Evolutionary conservation across 35 echinoderm and acorn worm genomes (phyloP), one percentile per base, ranked within the genome.

Genomic region (Diadema setosum): DNA sequence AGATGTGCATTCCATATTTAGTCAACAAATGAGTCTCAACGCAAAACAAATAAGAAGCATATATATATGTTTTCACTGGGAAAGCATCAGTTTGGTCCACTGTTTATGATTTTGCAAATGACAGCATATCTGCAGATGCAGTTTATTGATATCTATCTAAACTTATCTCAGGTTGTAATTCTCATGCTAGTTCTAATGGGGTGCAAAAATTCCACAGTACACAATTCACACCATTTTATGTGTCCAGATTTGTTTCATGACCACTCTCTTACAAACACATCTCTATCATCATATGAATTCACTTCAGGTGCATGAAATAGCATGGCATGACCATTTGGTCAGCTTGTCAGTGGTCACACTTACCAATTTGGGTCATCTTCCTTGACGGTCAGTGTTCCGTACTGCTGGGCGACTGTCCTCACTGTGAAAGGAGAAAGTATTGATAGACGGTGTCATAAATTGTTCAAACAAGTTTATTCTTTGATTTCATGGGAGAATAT

Each of bases 291-390:
- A n/a, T n/a, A n/a, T n/a, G n/a, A n/a, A n/a, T n/a, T n/a, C n/a
- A n/a, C n/a, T n/a, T n/a, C n/a, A n/a, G n/a, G n/a, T n/a, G n/a
- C n/a, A n/a, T n/a, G n/a, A n/a, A n/a, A n/a, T n/a, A n/a, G n/a
- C n/a, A n/a, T n/a, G n/a, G n/a, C n/a, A n/a, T n/a, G n/a, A n/a
- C n/a, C n/a, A n/a, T n/a, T n/a, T n/a, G n/a, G n/a, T n/a, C n/a
- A n/a, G n/a, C n/a, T n/a, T n/a, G n/a, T n/a, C n/a, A n/a, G n/a
- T n/a, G n/a, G n/a, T n/a, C n/a, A n/a, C 5, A 84, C 83, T 81
- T 81, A 97, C 95, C 95, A 93, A 42, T 90, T 91, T 20, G 82
- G 80, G 29, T 97, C 95, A 87, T 97, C 95, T 30, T 97, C 95
- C 74, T 65, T 93, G 34, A 30, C 65, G 4, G 95, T 87, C 9